A percentile compares a stretch with the other conserved stretches of the same genome.
Evolutionary conservation across 2,888 invertebrate species (phyloP).

Genomic region (Xanthostigma xanthostigma): DNA sequence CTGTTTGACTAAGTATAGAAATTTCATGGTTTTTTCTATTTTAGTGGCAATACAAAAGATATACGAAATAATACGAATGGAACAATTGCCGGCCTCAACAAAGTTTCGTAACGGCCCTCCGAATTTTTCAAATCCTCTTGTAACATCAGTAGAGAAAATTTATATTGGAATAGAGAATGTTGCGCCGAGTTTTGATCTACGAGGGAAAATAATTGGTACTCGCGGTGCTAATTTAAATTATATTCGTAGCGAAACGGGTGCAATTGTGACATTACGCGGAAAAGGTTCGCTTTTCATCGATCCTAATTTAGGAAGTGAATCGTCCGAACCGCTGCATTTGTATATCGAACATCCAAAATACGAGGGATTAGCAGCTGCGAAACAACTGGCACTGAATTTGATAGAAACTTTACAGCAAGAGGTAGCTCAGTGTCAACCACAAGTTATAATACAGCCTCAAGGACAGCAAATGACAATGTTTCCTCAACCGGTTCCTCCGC

Average conservation of each 20-base stretch:
- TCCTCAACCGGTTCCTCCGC: background rate
- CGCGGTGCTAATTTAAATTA: constrained; percentile 60
- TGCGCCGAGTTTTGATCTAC: constrained; percentile 58
- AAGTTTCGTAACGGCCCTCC: background rate
- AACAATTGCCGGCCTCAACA: constrained; percentile 15
- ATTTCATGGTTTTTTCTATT: constrained; percentile 1
- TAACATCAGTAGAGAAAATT: constrained; percentile 43
- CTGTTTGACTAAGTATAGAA: background rate
- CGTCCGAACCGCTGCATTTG: constrained; percentile 58
- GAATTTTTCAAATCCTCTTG: background rate
- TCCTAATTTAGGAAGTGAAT: constrained; percentile 38
- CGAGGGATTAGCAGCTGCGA: constrained; percentile 52
- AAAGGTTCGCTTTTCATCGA: constrained; percentile 47
- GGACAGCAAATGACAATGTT: constrained; percentile 1
- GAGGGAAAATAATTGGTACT: constrained; percentile 56
- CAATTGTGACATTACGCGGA: constrained; percentile 56
- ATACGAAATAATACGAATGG: constrained; percentile 33
- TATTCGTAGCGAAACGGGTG: constrained; percentile 64
- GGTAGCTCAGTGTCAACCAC: constrained; percentile 17
- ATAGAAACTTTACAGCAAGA: constrained; percentile 61
- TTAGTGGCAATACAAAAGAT: constrained; percentile 36
- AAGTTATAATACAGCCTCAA: constrained; percentile 6
- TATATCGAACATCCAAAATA: constrained; percentile 58
- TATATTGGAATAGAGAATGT: constrained; percentile 64
- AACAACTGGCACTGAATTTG: constrained; percentile 58